These are phyloP conservation scores for Oncorhynchus tshawytscha DNA, from an alignment of 2,113 vertebrate genomes.

Conservation along the genomic window DNA sequence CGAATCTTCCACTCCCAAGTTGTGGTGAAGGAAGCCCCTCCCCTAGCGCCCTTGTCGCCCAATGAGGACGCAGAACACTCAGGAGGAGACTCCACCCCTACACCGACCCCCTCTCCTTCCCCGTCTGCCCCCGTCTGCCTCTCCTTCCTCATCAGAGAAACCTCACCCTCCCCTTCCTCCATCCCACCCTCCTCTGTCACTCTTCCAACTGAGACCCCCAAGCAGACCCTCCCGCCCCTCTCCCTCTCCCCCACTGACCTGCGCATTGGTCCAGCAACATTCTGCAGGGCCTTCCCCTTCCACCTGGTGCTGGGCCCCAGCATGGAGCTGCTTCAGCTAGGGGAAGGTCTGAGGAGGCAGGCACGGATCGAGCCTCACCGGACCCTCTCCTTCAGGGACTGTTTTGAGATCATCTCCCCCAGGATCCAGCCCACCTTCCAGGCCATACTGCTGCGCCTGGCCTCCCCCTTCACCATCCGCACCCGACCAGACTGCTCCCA, in stretches of 20 bases:
- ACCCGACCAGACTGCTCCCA: constrained; percentile 82
- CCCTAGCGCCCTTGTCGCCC: constrained; percentile 67
- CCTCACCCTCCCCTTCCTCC: constrained; percentile 66
- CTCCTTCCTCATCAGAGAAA: constrained; percentile 86
- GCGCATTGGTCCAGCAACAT: constrained; percentile 90
- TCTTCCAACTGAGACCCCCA: constrained; percentile 77
- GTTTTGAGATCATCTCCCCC: constrained; percentile 94
- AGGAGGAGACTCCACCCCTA: constrained; percentile 77
- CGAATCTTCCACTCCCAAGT: constrained; percentile 89
- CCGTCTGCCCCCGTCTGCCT: constrained; percentile 73
- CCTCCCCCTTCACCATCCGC: constrained; percentile 94
- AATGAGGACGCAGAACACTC: constrained; percentile 73
- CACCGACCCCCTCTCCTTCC: constrained; percentile 55
- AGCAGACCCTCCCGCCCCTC: constrained; percentile 72
- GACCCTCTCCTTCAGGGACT: constrained; percentile 86
- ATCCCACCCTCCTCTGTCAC: constrained; percentile 66
- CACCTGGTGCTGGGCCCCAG: constrained; percentile 91
- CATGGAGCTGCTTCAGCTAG: constrained; percentile 92
- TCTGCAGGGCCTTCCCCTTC: constrained; percentile 96
- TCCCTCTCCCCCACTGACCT: constrained; percentile 87
- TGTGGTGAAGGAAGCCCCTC: constrained; percentile 86
- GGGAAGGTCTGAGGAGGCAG: constrained; percentile 91
- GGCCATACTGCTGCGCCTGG: constrained; percentile 87
- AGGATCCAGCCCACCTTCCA: constrained; percentile 90
- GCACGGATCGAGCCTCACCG: constrained; percentile 86